Evolutionary conservation across 2,797 vertebrate genomes (phyloP).

Genomic region (Oceanodroma leucorhoa): DNA sequence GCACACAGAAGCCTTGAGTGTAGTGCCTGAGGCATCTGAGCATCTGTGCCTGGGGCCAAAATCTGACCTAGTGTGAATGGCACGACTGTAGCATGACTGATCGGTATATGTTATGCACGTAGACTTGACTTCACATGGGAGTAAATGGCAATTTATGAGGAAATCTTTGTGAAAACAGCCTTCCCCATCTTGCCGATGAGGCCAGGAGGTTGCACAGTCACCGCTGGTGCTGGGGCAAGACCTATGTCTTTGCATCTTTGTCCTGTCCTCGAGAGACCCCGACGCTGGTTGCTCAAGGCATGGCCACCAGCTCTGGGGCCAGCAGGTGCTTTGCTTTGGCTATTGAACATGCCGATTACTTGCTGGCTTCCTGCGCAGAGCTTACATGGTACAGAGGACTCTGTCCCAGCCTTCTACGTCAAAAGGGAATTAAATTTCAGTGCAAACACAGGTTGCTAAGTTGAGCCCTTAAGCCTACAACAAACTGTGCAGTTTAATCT

Average conservation of each 20-base stretch:
- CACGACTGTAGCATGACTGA: fast-evolving
- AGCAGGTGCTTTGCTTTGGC: not conserved
- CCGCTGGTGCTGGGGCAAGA: not conserved
- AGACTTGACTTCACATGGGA: not conserved
- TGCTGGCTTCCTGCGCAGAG: not conserved
- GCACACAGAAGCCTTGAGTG: not conserved
- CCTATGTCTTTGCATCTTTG: not conserved
- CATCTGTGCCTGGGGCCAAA: not conserved
- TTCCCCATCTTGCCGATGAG: not conserved
- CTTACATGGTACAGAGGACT: not conserved
- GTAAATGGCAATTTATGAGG: not conserved
- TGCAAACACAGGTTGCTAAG: not conserved
- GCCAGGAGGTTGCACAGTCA: not conserved
- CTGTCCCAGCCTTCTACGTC: not conserved
- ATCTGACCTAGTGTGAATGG: not conserved
- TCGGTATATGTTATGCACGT: not conserved
- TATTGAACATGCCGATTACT: fast-evolving
- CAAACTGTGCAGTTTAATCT: slow-evolving; percentile 2
- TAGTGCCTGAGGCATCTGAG: not conserved
- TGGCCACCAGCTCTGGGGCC: not conserved
- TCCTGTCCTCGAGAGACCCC: not conserved
- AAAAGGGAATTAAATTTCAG: slow-evolving; percentile 38
- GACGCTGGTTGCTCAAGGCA: not conserved
- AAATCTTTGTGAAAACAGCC: not conserved
- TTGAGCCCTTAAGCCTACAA: not conserved